Base-by-base conservation (phyloP, 1,140 invertebrate species). In the Phymastichus coffea region DNA sequence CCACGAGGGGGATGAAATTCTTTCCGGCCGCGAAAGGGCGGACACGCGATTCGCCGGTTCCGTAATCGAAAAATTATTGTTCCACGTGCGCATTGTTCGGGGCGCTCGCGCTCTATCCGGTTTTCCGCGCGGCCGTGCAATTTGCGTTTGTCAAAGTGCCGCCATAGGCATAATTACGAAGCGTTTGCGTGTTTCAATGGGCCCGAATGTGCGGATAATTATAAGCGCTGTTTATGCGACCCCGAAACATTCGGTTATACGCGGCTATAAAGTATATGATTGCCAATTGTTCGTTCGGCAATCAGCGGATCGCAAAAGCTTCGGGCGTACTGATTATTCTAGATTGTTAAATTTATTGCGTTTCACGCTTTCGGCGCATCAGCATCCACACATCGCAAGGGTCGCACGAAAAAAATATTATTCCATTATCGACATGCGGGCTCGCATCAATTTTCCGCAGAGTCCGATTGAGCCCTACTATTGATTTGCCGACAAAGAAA, bases 11-110 rank as follows among this genome's bases (percentile, higher is more conserved):
- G 22, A 26, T 33, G 2, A 37, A 49, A 15, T 20, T 49, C 30
- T 23, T 49, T 37, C 7, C 46, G 46, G 44, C 26, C 1, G 6
- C 12, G 1, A 14, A 26, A 54, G 25, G 43, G 25, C n/a, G n/a
- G n/a, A n/a, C n/a, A n/a, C n/a, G n/a, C n/a, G n/a, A n/a, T n/a
- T n/a, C n/a, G n/a, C n/a, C 14, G 26, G 9, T 56, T 56, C 47
- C 47, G 26, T 56, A 37, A 56, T 40, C 23, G 54, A 48, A 57
- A 33, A 47, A 47, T 57, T 28, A 48, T 57, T 48, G 40, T 38
- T 57, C 22, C 30, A 37, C 22, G 14, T 26, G 0, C 8, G 19
- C 12, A 22, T 17, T 33, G 40, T 44, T 55, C 44, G n/a, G n/a
- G n/a, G 52, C 28, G 15, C 20, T 12, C 23, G 25, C 28, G 25